Percentiles rank a stretch among this genome's conserved stretches.
Evolutionary conservation across 1,140 invertebrate genomes (phyloP).

Genomic region (Drosophila yakuba): DNA sequence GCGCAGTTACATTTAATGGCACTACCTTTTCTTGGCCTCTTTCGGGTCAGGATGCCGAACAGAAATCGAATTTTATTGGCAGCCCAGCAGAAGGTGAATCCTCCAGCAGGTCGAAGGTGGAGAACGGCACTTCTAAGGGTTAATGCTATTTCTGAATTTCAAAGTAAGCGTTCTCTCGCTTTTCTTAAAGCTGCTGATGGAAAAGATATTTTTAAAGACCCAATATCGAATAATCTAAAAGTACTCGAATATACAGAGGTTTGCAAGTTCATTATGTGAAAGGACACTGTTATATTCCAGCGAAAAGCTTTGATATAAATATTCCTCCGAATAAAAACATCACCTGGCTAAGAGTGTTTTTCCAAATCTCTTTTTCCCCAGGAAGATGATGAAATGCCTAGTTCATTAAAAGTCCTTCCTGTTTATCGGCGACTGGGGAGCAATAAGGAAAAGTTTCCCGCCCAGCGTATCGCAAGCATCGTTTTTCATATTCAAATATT

Average conservation of each 20-base stretch:
- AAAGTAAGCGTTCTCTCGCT: conserved; percentile 1
- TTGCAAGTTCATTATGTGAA: not conserved
- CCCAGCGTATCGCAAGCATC: conserved; percentile 56
- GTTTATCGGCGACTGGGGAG: conserved; percentile 75
- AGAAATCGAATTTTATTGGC: conserved; percentile 60
- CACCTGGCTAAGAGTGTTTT: not conserved
- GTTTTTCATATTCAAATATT: conserved; percentile 80
- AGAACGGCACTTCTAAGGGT: conserved; percentile 1
- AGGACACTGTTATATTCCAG: no score
- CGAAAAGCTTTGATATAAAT: not conserved
- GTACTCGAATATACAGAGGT: no score
- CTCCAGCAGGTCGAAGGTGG: conserved; percentile 2
- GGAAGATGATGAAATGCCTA: conserved; percentile 65
- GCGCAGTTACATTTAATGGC: conserved; percentile 84
- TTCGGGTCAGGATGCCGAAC: conserved; percentile 10
- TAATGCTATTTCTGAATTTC: conserved; percentile 1
- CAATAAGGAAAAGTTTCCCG: conserved; percentile 62
- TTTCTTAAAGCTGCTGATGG: not conserved
- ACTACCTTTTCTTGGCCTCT: conserved; percentile 62
- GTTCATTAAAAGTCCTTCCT: conserved; percentile 62
- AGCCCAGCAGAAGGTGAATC: conserved; percentile 33
- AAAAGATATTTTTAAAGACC: not conserved
- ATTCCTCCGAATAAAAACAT: not conserved
- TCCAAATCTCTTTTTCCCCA: conserved; percentile 11
- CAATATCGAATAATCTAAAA: no score